Base-by-base conservation (phyloP, 2,113 vertebrate genomes). In the Neogale vison region DNA sequence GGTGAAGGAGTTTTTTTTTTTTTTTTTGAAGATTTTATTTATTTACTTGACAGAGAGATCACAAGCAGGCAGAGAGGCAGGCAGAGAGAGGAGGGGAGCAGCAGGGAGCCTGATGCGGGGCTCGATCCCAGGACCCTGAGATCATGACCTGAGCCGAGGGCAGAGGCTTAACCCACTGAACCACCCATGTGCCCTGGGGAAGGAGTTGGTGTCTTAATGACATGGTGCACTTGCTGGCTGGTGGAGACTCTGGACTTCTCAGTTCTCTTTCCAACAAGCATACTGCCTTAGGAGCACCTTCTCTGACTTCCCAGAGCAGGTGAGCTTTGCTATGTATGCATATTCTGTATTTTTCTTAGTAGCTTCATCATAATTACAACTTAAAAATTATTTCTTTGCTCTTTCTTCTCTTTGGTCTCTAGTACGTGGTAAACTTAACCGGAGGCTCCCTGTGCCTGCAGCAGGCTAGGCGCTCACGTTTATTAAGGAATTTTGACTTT, bases 281-380 rank as follows among this genome's bases (percentile, higher is more conserved):
- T 23, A 61, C 13, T 45, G 76, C 59, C 39, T 67, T 93, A 55
- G 67, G 84, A 93, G 7, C 6, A 90, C 11, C 72, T 34, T 80
- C 55, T 93, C 42, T 36, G 87, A 82, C 74, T 87, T 90, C 69
- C 24, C 47, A 77, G 85, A 45, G 13, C 81, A 86, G 29, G 7
- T 84, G 71, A 77, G 24, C 13, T 77, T n/a, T 96, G 12, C 2
- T 90, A 4, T 92, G 11, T 86, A 59, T 83, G 45, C 42, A 4
- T 34, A 26, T 57, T 87, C n/a, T 87, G 14, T 88, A n/a, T 84
- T 97, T 96, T 83, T 88, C 50, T 83, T 79, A 76, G 57, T 83
- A 90, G n/a, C 31, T 5, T 94, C 59, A 12, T 86, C 23, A 21
- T 97, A 42, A 71, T 55, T 65, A 34, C 50, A 90, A 57, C 59